These are phyloP conservation scores for Noctua janthina DNA, from an alignment of 2,888 invertebrate species.

Conservation along the genomic window DNA sequence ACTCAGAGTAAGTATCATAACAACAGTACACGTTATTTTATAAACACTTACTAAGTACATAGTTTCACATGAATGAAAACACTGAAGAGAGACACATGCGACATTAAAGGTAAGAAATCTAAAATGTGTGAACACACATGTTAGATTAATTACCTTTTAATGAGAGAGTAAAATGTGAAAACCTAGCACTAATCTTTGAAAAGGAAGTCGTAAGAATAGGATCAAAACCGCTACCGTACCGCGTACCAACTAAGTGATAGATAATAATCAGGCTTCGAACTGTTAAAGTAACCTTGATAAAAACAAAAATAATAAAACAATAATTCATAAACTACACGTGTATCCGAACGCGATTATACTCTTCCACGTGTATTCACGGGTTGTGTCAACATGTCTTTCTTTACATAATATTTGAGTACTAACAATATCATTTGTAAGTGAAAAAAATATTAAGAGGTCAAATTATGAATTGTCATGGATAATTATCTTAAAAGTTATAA, in stretches of 20 bases:
- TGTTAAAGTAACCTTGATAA: neutral
- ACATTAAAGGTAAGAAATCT: too few relatives aligned
- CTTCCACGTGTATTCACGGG: neutral
- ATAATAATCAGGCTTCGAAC: neutral
- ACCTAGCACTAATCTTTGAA: neutral
- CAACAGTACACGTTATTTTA: constrained; percentile 26
- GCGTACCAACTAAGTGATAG: neutral
- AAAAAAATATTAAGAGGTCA: neutral
- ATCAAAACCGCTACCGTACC: neutral
- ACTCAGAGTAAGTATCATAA: constrained; percentile 5
- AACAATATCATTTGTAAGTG: neutral
- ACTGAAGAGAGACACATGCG: neutral
- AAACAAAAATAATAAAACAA: neutral
- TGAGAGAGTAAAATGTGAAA: neutral
- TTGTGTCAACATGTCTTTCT: neutral
- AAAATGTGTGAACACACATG: neutral
- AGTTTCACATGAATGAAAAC: constrained; percentile 19
- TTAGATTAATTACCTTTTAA: neutral
- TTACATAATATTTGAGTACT: neutral
- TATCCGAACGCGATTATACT: neutral
- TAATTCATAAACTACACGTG: neutral
- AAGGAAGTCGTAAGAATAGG: constrained; percentile 3
- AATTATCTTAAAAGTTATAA: neutral
- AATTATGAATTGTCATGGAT: neutral
- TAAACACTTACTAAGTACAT: constrained; percentile 27